Conservation (phyloP, 2,888 invertebrate genomes). For the Pterostichus madidus region DNA sequence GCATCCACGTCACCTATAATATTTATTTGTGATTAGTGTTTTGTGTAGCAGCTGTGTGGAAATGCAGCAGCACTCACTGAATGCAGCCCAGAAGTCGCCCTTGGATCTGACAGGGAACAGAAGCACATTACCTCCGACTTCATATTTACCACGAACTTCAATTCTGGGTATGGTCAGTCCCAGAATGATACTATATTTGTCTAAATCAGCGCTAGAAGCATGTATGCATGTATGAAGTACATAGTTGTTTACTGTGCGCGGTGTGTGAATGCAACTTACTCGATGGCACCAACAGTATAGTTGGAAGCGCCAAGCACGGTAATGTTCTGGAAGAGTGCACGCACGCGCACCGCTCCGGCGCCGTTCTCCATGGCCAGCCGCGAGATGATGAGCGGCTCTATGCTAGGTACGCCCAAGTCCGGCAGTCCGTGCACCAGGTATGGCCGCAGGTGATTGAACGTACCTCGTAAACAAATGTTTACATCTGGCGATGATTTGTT, state of each 20-base stretch:
- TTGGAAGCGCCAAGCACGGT: constrained; percentile 88
- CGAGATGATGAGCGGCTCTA: constrained; percentile 86
- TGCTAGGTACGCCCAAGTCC: constrained; percentile 86
- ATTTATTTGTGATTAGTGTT: background rate
- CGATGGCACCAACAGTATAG: constrained; percentile 85
- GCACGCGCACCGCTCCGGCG: constrained; percentile 86
- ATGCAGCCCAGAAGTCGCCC: constrained; percentile 90
- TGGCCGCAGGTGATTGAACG: constrained; percentile 86
- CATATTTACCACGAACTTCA: constrained; percentile 87
- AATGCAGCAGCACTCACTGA: constrained; percentile 83
- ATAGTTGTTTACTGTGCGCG: too few species aligned
- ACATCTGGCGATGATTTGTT: constrained; percentile 83
- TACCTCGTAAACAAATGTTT: constrained; percentile 83
- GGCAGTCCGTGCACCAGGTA: constrained; percentile 85
- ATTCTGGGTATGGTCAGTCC: constrained; percentile 83
- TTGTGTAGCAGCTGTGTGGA: background rate
- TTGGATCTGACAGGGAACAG: constrained; percentile 88
- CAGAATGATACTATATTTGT: constrained; percentile 82
- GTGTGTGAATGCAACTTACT: constrained; percentile 76
- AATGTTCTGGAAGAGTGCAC: constrained; percentile 87
- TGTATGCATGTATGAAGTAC: too few species aligned
- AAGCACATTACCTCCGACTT: constrained; percentile 87
- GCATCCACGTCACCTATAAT: constrained; percentile 85
- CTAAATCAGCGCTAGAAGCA: constrained; percentile 80
- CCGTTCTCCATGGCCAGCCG: constrained; percentile 88